Base-by-base conservation (phyloP, 2,888 invertebrate genomes). In the Morpho achilles region DNA sequence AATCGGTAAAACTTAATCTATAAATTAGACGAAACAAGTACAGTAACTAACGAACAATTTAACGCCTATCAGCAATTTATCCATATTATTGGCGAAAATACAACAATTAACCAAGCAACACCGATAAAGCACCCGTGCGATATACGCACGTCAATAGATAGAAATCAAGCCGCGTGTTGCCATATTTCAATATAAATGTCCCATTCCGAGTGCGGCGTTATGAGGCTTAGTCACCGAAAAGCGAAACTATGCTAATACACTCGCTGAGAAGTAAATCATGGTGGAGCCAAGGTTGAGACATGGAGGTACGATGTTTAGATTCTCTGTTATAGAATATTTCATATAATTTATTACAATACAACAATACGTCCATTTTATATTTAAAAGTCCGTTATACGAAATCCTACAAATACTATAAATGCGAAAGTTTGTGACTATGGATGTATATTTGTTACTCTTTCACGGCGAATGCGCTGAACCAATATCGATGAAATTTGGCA, bases 201-300 rank as follows among this genome's bases (percentile, higher is more conserved):
- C 55, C 56, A 58, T 63, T 60, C 50, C 59, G 54, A 56, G 39
- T 50, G 48, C 56, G 63, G 67, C 68, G 68, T 68, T 70, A 72
- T 67, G 70, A 65, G 75, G 68, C 73, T 82, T 81, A 82, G 80
- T 83, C 83, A 84, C 74, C 75, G 70, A 76, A 74, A 75, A 66
- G 71, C 69, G 61, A 66, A 67, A 67, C 73, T 80, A 83, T 82
- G 80, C 68, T 79, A 84, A 84, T 81, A 69, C 70, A 67, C 65
- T 66, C 65, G 64, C 65, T 64, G 70, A 69, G 70, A 74, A 79
- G 79, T 84, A 84, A 85, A 84, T 83, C 83, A 84, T 74, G 68
- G 68, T 68, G 68, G 68, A 69, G 73, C 78, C 84, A 84, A 82
- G 83, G 84, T 82, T 78, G 73, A 50, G 0, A 16, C 59, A 51